phyloP scores from a whole-genome alignment of 2,113 vertebrate genomes.

The Paralichthys olivaceus region DNA sequence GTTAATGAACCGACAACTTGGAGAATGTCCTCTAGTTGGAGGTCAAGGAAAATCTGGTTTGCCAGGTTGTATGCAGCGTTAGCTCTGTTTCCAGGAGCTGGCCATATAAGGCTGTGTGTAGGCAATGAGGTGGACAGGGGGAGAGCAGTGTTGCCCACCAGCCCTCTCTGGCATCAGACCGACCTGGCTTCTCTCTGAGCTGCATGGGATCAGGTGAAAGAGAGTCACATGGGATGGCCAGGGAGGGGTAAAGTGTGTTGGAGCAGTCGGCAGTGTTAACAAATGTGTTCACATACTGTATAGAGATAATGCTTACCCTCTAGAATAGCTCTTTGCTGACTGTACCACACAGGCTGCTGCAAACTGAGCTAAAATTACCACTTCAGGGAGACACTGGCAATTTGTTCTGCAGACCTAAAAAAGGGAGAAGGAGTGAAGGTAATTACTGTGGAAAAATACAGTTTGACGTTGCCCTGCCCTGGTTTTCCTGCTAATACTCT shows the following conservation, averaged over 20 bases:
- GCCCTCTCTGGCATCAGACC: slow-evolving; percentile 69
- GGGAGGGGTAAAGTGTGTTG: slow-evolving; percentile 30
- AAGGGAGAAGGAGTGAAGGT: slow-evolving; percentile 65
- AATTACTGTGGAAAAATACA: slow-evolving; percentile 80
- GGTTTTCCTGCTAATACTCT: slow-evolving; percentile 76
- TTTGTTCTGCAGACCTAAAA: slow-evolving; percentile 81
- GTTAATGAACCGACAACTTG: slow-evolving; percentile 56
- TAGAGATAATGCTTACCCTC: slow-evolving; percentile 66
- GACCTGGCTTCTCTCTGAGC: slow-evolving; percentile 68
- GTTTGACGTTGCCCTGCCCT: slow-evolving; percentile 79
- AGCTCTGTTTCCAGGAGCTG: slow-evolving; percentile 51
- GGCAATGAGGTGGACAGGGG: slow-evolving; percentile 66
- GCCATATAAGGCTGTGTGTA: slow-evolving; percentile 61
- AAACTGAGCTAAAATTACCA: slow-evolving; percentile 78
- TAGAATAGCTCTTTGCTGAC: slow-evolving; percentile 59
- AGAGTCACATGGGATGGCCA: slow-evolving; percentile 59
- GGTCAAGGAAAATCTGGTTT: slow-evolving; percentile 78
- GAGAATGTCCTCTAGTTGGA: slow-evolving; percentile 78
- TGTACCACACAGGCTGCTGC: slow-evolving; percentile 76
- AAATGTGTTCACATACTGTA: slow-evolving; percentile 52
- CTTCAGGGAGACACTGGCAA: slow-evolving; percentile 77
- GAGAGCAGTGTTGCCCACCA: slow-evolving; percentile 52
- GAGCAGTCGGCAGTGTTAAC: slow-evolving; percentile 40
- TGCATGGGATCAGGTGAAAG: slow-evolving; percentile 39
- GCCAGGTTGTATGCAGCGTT: slow-evolving; percentile 73